A percentile compares a stretch with the other conserved stretches of the same genome.
Conservation (phyloP, 2,113 vertebrate genomes). For the Hydropotes inermis region DNA sequence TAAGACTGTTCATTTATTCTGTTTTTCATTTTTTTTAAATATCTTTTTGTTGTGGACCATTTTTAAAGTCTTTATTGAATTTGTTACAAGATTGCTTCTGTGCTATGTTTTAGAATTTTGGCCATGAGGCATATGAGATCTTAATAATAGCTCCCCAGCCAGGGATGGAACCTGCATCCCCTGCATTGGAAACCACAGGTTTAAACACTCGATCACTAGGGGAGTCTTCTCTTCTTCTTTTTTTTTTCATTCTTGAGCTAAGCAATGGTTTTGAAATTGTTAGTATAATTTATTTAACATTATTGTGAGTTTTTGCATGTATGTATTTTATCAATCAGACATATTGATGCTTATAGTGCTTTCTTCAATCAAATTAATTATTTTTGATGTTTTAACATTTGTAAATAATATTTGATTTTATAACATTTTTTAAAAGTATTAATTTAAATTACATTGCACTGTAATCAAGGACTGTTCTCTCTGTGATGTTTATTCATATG, state of each 20-base stretch:
- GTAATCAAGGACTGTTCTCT: not conserved
- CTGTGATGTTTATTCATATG: not conserved
- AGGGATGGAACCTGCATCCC: accelerated
- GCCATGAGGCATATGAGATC: not conserved
- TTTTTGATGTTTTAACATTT: not conserved
- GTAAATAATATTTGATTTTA: no score
- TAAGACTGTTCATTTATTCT: not conserved
- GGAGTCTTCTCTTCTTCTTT: not conserved
- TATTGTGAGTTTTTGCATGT: not conserved
- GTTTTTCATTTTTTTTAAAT: not conserved
- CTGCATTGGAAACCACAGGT: not conserved
- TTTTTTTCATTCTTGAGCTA: not conserved
- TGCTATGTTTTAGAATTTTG: not conserved
- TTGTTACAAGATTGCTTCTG: not conserved
- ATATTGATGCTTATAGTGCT: not conserved
- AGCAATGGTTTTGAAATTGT: not conserved
- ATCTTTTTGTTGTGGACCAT: not conserved
- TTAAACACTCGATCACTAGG: not conserved
- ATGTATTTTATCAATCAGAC: not conserved
- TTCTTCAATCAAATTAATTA: not conserved
- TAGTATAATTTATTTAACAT: not conserved
- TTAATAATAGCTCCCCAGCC: not conserved
- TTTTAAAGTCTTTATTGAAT: not conserved
- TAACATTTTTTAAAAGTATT: not conserved
- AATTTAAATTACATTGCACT: not conserved